Conservation (phyloP, 2,797 vertebrate species). For the Sebastes melanostomus region DNA sequence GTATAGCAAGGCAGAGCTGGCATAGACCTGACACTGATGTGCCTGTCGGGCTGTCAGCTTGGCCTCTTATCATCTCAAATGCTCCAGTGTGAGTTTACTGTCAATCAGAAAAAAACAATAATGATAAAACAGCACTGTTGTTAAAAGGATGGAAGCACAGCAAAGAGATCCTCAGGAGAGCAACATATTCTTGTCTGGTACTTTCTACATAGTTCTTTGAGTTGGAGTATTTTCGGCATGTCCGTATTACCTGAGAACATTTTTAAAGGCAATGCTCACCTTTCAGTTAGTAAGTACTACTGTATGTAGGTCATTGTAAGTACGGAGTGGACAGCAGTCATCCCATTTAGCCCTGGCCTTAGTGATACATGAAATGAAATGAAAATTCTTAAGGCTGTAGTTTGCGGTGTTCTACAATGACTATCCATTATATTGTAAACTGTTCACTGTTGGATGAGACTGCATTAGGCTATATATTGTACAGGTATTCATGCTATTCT, state of each 20-base stretch:
- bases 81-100: conserved; percentile 4
- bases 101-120: background rate
- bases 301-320: background rate
- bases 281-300: background rate
- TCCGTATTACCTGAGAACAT: background rate
- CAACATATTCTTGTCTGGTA: background rate
- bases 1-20: conserved; percentile 14
- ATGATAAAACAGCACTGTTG: background rate
- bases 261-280: background rate
- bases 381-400: background rate
- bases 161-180: background rate
- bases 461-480: background rate
- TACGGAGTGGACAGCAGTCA: background rate
- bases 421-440: background rate
- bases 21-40: conserved; percentile 14
- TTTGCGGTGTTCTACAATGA: background rate
- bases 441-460: background rate
- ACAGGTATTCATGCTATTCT: background rate
- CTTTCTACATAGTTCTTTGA: background rate
- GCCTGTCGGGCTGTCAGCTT: background rate
- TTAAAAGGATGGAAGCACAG: background rate
- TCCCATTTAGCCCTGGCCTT: background rate
- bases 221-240: background rate
- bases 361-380: background rate
- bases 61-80: conserved; percentile 18